Conservation (phyloP, 1,140 invertebrate genomes). For the Trachelipus rathkii region DNA sequence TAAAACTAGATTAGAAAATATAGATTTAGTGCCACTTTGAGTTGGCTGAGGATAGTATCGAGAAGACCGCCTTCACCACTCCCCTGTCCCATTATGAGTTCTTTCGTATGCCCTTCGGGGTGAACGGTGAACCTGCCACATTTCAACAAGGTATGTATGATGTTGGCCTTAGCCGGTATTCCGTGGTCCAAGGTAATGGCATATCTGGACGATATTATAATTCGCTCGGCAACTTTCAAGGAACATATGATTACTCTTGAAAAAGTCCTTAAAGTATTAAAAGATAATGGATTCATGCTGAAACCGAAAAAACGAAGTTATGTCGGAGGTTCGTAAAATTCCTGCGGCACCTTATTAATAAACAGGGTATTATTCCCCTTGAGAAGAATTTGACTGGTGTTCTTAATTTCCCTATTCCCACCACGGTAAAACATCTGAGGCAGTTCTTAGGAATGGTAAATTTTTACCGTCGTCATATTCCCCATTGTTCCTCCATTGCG, state of each 20-base stretch:
- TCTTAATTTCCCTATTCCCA: background rate
- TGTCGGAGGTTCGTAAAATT: no score
- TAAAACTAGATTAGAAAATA: no score
- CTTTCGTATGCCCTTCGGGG: no score
- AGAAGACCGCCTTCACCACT: no score
- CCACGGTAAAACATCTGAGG: no score
- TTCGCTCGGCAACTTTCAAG: background rate
- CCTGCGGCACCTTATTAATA: no score
- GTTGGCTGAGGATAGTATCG: no score
- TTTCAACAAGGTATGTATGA: constrained; percentile 33
- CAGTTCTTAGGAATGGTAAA: no score
- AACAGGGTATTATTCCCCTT: no score
- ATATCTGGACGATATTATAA: background rate
- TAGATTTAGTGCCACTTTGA: no score
- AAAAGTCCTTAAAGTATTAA: background rate
- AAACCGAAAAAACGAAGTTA: background rate
- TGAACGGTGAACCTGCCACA: background rate
- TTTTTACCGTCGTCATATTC: background rate
- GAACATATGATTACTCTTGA: background rate
- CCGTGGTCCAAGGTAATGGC: background rate
- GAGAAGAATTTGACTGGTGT: background rate
- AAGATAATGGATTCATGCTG: no score
- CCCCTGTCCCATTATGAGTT: no score
- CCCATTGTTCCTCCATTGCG: background rate
- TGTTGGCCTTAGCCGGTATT: constrained; percentile 7